A percentile compares a stretch with the other conserved stretches of the same genome.
phyloP scores from a whole-genome alignment of 2,113 vertebrate species.

The Grammomys dolichurus region DNA sequence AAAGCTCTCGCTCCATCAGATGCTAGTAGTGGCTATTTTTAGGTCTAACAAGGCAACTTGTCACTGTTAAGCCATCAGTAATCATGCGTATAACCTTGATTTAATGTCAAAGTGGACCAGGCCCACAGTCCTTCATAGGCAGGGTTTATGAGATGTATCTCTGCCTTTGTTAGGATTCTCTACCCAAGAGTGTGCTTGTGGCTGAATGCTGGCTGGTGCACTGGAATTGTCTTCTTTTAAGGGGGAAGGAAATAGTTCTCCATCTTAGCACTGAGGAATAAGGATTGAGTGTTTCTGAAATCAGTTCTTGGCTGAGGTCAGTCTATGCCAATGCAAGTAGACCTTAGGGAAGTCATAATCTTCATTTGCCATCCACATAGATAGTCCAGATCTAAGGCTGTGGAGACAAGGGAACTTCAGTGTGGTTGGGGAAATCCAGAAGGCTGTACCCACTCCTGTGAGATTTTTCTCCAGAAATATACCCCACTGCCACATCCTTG shows the following conservation, averaged over 20 bases:
- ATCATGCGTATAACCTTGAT: background rate
- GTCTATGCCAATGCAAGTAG: background rate
- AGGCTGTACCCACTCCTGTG: no score
- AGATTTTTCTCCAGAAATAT: background rate
- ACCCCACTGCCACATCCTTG: no score
- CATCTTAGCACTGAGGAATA: background rate
- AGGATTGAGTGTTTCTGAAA: background rate
- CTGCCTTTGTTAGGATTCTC: constrained; percentile 5
- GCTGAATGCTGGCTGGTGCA: background rate
- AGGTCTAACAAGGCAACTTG: constrained; percentile 33
- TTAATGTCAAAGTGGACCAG: background rate
- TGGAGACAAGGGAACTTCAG: no score
- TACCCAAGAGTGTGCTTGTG: background rate
- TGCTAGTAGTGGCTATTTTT: constrained; percentile 52
- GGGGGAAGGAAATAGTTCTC: background rate
- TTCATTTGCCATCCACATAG: background rate
- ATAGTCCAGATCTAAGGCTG: background rate
- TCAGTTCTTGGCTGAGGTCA: background rate
- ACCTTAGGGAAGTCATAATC: background rate
- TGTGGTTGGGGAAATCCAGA: no score
- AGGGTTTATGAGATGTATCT: background rate
- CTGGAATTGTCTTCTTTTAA: background rate
- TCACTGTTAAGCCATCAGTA: constrained; percentile 45
- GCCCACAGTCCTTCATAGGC: background rate
- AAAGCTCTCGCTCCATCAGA: background rate